Evolutionary conservation across 2,888 invertebrate species (phyloP).

Genomic region (Cataglyphis rosenhaueri): DNA sequence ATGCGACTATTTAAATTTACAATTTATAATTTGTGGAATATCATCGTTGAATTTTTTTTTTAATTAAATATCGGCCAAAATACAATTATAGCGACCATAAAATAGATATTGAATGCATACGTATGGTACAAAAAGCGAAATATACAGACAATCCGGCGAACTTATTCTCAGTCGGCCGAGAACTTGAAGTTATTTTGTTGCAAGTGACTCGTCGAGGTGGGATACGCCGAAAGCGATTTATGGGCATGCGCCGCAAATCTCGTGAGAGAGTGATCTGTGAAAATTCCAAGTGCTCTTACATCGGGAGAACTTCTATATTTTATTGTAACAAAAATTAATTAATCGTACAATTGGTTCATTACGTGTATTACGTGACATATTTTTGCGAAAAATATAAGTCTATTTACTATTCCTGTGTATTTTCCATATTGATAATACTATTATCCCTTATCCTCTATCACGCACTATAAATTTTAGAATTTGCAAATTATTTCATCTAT

Average conservation of each 20-base stretch:
- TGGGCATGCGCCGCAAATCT: slow-evolving; percentile 40
- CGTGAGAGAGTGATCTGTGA: slow-evolving; percentile 43
- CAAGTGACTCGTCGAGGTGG: slow-evolving; percentile 67
- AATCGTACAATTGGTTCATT: slow-evolving; percentile 63
- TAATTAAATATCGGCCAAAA: background rate
- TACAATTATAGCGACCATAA: background rate
- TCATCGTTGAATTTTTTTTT: background rate
- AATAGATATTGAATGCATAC: background rate
- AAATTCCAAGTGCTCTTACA: slow-evolving; percentile 56
- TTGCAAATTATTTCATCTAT: background rate
- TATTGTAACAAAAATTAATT: slow-evolving; percentile 64
- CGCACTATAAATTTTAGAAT: background rate
- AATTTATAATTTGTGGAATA: background rate
- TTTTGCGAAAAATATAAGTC: slow-evolving; percentile 70
- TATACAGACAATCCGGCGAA: slow-evolving; percentile 5
- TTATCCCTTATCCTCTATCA: background rate
- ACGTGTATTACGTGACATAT: slow-evolving; percentile 70
- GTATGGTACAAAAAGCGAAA: slow-evolving; percentile 3
- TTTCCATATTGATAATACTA: background rate
- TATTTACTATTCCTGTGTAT: slow-evolving; percentile 60
- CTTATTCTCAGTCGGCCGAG: slow-evolving; percentile 43
- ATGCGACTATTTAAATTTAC: background rate
- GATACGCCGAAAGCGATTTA: slow-evolving; percentile 33
- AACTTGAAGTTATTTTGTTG: slow-evolving; percentile 79
- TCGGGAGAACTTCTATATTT: slow-evolving; percentile 48